Conservation (phyloP, 1,140 invertebrate genomes). For the Achatina immaculata region DNA sequence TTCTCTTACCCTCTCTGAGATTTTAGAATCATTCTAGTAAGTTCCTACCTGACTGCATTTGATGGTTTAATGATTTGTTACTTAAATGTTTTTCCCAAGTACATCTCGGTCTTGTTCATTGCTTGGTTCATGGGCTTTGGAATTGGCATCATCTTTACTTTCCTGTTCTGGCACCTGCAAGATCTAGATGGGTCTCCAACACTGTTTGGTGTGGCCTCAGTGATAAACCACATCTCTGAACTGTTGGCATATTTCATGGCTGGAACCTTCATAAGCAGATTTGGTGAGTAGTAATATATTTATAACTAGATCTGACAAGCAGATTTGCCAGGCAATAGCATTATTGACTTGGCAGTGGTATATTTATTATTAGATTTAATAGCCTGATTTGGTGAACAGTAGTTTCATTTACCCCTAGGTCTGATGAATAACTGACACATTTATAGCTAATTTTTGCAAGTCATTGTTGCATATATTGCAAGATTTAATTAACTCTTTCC, state of each 20-base stretch:
- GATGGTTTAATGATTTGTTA: too few species aligned
- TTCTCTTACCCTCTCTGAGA: too few species aligned
- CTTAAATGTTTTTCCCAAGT: too few species aligned
- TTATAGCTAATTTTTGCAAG: too few species aligned
- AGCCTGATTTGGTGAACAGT: not conserved
- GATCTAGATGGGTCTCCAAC: constrained; percentile 97
- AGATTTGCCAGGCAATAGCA: not conserved
- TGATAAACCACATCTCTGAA: constrained; percentile 99
- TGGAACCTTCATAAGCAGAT: constrained; percentile 84
- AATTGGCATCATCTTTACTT: constrained; percentile 98
- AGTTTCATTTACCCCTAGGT: too few species aligned
- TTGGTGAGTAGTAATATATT: constrained; percentile 60
- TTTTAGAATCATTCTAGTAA: too few species aligned
- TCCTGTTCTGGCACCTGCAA: constrained; percentile 98
- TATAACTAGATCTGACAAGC: not conserved
- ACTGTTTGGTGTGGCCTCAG: constrained; percentile 96
- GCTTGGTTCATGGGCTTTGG: constrained; percentile 99
- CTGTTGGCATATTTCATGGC: constrained; percentile 99
- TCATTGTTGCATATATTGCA: too few species aligned
- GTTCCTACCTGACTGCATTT: too few species aligned
- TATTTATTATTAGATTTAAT: not conserved
- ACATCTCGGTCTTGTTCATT: constrained; percentile 88
- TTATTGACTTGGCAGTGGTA: not conserved
- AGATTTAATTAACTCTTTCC: too few species aligned
- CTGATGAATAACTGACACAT: too few species aligned